Conservation (phyloP, 2,888 invertebrate species). For the Petrolisthes cinctipes region DNA sequence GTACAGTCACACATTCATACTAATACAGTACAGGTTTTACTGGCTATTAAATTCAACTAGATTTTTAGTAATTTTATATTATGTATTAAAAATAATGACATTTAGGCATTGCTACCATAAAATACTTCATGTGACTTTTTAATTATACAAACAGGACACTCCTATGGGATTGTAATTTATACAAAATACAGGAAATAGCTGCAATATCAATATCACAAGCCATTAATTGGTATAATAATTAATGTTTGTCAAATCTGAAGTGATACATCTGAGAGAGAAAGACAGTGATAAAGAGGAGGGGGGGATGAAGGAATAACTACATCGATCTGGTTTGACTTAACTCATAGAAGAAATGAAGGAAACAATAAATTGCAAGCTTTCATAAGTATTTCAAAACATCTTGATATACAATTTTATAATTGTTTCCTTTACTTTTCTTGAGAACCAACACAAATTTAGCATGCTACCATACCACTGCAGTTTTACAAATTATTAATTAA, state of each 20-base stretch:
- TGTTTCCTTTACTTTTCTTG: too few relatives aligned
- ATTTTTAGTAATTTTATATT: constrained; percentile 1
- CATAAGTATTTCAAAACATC: too few relatives aligned
- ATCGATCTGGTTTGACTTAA: too few relatives aligned
- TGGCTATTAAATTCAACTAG: constrained; percentile 10
- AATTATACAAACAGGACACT: background rate
- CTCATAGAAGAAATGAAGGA: too few relatives aligned
- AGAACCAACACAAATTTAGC: too few relatives aligned
- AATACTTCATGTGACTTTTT: constrained; percentile 9
- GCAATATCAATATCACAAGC: constrained; percentile 18
- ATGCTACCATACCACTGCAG: too few relatives aligned
- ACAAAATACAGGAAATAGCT: constrained; percentile 7
- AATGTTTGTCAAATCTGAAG: background rate
- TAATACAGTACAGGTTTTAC: constrained; percentile 15
- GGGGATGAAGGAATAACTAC: too few relatives aligned
- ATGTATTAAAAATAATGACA: constrained; percentile 18
- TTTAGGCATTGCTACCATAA: constrained; percentile 6
- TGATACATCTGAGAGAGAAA: background rate
- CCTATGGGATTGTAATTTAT: constrained; percentile 6
- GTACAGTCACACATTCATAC: background rate
- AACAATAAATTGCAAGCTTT: too few relatives aligned
- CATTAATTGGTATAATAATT: background rate
- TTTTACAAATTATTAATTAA: too few relatives aligned
- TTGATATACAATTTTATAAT: too few relatives aligned
- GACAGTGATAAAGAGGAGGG: too few relatives aligned